Evolutionary conservation across 2,113 vertebrate species (phyloP).

Genomic region (Paradisaea rubra): DNA sequence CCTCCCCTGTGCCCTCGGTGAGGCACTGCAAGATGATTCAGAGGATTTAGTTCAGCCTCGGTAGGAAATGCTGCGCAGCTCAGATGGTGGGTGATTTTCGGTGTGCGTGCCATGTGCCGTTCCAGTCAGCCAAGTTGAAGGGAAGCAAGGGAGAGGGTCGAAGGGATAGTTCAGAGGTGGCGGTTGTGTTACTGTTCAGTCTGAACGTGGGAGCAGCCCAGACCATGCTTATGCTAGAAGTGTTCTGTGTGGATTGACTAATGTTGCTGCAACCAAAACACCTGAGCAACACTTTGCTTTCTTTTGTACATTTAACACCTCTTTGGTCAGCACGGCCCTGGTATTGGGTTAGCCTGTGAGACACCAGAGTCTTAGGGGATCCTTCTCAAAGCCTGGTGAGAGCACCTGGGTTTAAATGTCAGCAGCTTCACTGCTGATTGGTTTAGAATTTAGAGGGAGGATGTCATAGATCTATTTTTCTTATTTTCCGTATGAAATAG

Average conservation of each 20-base stretch:
- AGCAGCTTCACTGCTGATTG: not conserved
- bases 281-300: not conserved
- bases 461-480: not conserved
- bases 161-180: not conserved
- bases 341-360: not conserved
- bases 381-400: not conserved
- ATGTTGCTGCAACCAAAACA: not conserved
- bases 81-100: not conserved
- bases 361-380: not conserved
- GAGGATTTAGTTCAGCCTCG: not conserved
- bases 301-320: not conserved
- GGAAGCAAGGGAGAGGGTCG: not conserved
- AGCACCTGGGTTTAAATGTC: not conserved
- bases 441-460: not conserved
- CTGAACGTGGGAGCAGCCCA: not conserved
- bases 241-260: not conserved
- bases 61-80: not conserved
- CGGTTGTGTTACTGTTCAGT: not conserved
- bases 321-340: fast-evolving
- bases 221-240: not conserved
- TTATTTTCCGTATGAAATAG: not conserved
- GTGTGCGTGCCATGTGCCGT: fast-evolving
- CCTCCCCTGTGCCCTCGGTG: not conserved
- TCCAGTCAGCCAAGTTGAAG: not conserved
- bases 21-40: not conserved